Conservation (phyloP, 2,113 vertebrate genomes). For the Ia io region DNA sequence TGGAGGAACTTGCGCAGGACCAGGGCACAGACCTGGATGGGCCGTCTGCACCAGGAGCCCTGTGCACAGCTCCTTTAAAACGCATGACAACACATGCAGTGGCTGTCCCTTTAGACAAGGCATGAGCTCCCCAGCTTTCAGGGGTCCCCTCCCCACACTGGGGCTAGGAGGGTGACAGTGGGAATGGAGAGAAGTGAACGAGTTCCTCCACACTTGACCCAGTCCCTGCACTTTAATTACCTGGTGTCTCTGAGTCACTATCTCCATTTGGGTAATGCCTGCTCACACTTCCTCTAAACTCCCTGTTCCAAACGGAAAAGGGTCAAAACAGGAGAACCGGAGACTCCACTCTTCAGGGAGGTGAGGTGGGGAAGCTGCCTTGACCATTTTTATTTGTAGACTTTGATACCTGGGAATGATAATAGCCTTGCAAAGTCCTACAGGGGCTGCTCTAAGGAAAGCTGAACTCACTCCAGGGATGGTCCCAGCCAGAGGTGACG, state of each 20-base stretch:
- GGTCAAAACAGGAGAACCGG: background rate
- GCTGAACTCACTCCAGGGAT: fast-evolving
- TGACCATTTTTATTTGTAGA: background rate
- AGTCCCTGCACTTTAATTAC: background rate
- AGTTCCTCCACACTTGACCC: background rate
- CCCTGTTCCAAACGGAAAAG: background rate
- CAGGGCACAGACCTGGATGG: fast-evolving
- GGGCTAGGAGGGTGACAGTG: background rate
- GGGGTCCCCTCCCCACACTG: too few species aligned
- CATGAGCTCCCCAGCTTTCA: background rate
- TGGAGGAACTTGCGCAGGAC: background rate
- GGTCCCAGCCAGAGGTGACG: background rate
- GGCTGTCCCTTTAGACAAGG: background rate
- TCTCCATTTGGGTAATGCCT: background rate
- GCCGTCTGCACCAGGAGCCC: too few species aligned
- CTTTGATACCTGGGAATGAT: background rate
- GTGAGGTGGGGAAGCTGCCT: background rate
- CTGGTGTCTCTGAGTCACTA: fast-evolving
- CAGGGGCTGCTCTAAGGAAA: background rate
- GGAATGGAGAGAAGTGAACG: background rate
- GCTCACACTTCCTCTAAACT: background rate
- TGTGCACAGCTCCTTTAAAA: fast-evolving
- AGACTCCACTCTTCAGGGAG: background rate
- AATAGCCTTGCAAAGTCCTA: background rate
- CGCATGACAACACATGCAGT: fast-evolving